Conservation (phyloP, 2,888 invertebrate species). For the Operophtera brumata region DNA sequence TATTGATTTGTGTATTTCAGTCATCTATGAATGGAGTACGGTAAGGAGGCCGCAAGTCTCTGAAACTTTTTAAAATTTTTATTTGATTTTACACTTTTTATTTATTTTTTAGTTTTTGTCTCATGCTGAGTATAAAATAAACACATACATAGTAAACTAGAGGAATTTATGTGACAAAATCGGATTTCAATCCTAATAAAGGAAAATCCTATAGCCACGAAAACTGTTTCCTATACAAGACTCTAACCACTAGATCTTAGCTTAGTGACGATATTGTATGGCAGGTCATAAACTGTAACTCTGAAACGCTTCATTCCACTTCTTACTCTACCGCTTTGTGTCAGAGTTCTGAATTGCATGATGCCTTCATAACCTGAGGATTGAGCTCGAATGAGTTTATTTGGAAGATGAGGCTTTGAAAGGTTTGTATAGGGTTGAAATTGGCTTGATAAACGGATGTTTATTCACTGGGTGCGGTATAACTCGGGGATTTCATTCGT, state of each 20-base stretch:
- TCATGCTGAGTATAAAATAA: too few species aligned
- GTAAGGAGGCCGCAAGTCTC: too few species aligned
- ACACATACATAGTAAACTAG: too few species aligned
- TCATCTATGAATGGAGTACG: too few species aligned
- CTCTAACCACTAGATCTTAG: slow-evolving; percentile 1
- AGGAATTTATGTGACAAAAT: too few species aligned
- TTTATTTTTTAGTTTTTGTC: too few species aligned
- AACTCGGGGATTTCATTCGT: neutral
- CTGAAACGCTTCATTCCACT: neutral
- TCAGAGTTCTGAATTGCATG: slow-evolving; percentile 8
- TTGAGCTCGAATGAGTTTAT: neutral
- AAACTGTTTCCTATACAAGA: neutral
- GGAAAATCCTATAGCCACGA: too few species aligned
- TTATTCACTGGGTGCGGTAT: slow-evolving; percentile 17
- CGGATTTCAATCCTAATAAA: too few species aligned
- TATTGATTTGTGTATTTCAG: neutral
- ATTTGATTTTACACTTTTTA: too few species aligned
- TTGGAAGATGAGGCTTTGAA: neutral
- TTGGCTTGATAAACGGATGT: slow-evolving; percentile 7
- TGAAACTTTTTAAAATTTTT: too few species aligned
- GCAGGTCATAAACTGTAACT: slow-evolving; percentile 12
- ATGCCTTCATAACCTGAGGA: slow-evolving; percentile 4
- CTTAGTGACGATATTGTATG: slow-evolving; percentile 12
- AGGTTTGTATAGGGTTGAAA: slow-evolving; percentile 10
- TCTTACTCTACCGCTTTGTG: slow-evolving; percentile 12